Evolutionary conservation across 1,140 invertebrate genomes (phyloP).

Genomic region (Bombus sylvicola): DNA sequence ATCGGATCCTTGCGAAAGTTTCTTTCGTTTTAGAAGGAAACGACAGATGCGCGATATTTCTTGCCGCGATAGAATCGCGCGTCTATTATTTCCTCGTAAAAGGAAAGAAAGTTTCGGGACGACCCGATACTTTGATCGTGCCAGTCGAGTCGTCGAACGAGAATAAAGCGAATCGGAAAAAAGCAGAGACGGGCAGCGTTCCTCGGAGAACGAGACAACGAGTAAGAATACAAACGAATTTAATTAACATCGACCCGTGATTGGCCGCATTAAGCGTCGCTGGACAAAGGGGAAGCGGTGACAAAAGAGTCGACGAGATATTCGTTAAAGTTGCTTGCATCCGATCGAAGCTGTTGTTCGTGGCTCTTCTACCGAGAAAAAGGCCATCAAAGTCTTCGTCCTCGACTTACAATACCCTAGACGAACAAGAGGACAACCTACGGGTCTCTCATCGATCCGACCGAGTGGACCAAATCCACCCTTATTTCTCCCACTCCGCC

Average conservation of each 20-base stretch:
- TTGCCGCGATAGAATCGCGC: too few species aligned
- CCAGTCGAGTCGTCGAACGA: too few species aligned
- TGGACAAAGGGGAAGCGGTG: background rate
- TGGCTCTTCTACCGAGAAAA: slow-evolving; percentile 3
- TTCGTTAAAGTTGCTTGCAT: slow-evolving; percentile 24
- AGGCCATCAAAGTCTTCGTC: slow-evolving; percentile 51
- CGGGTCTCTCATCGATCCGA: slow-evolving; percentile 44
- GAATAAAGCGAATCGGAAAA: background rate
- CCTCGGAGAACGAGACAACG: background rate
- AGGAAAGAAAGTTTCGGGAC: too few species aligned
- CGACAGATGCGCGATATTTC: too few species aligned
- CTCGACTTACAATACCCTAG: slow-evolving; percentile 51
- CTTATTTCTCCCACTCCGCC: background rate
- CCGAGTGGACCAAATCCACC: slow-evolving; percentile 33
- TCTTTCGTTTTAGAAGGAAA: too few species aligned
- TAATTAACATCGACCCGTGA: slow-evolving; percentile 28
- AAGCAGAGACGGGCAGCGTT: background rate
- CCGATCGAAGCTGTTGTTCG: slow-evolving; percentile 10
- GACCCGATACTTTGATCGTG: background rate
- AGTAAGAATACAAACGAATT: slow-evolving; percentile 1
- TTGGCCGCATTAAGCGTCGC: slow-evolving; percentile 8
- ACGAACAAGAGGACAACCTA: slow-evolving; percentile 54
- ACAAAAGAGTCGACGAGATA: background rate
- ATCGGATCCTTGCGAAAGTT: too few species aligned
- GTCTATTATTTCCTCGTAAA: too few species aligned